Base-by-base conservation (phyloP, 2,888 invertebrate species). In the Himalopsyche anomala region DNA sequence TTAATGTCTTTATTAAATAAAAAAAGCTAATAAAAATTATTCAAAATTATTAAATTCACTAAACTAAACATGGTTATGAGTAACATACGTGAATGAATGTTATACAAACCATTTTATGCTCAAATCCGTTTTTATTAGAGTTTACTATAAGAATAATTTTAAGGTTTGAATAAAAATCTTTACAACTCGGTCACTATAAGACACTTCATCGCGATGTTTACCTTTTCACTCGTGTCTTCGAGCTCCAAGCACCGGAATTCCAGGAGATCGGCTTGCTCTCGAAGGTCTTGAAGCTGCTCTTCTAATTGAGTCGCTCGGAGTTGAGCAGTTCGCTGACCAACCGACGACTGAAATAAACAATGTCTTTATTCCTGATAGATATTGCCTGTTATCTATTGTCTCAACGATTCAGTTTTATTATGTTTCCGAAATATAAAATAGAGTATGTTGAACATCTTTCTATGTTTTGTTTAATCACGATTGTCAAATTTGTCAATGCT, bases 181-280 rank as follows among this genome's bases (percentile, higher is more conserved):
- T 80, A 87, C 55, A 88, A 86, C 69, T 88, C 88, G 12, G 88
- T 88, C 86, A 88, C 88, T 62, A 88, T 83, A n/a, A 88, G 81
- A n/a, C 85, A 84, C 85, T 87, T 87, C 84, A 88, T 84, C 40
- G 86, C 85, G 82, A 88, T 87, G 74, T 87, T 89, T 89, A 89
- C 89, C 88, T 88, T 87, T 85, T 88, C 89, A 69, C 85, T 88
- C 51, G 87, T 86, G 85, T 96, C 96, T 91, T 96, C 96, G 89
- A 96, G 92, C 91, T 96, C 96, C 89, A 96, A 92, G 89, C 96
- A 93, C 82, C 96, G 93, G 93, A 96, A 96, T 92, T 96, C 96
- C 90, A 96, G 94, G 89, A 96, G 93, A 91, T 96, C 96, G 91
- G 96, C 96, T 91, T 96, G 96, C 91, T 96, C 96, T 89, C 95